Evolutionary conservation across 2,797 vertebrate species (phyloP).

Genomic region (Delichon dasypus): DNA sequence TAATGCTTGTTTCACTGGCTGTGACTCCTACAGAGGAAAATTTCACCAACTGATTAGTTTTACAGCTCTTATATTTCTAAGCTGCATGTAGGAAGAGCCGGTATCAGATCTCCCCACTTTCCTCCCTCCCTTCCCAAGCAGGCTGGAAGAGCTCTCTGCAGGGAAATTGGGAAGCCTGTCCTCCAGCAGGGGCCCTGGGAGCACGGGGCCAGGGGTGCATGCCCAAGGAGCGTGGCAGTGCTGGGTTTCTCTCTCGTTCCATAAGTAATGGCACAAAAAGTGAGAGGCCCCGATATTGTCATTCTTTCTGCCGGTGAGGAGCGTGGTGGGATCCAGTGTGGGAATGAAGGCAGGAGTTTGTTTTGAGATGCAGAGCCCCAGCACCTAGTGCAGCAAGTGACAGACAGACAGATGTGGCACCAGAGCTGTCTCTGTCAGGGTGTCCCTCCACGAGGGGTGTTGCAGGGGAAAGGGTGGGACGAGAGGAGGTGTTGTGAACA

Average conservation of each 20-base stretch:
- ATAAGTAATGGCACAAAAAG: not conserved
- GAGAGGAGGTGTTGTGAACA: not conserved
- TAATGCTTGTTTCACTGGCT: constrained; percentile 30
- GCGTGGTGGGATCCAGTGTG: rapidly evolving
- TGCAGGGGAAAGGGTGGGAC: too few relatives aligned
- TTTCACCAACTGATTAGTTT: constrained; percentile 29
- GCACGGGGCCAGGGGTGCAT: not conserved
- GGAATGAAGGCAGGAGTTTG: not conserved
- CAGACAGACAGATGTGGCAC: rapidly evolving
- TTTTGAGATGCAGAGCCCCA: not conserved
- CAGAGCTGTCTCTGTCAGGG: not conserved
- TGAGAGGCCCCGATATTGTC: not conserved
- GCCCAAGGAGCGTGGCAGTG: not conserved
- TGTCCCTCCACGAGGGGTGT: rapidly evolving
- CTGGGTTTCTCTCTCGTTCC: not conserved
- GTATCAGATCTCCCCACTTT: not conserved
- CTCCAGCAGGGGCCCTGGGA: not conserved
- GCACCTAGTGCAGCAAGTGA: too few relatives aligned
- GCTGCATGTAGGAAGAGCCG: constrained; percentile 8
- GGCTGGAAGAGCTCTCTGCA: not conserved
- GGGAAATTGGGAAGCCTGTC: not conserved
- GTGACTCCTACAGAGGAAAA: constrained; percentile 37
- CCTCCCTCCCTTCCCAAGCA: not conserved
- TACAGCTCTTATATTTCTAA: constrained; percentile 23
- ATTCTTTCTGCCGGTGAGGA: not conserved